Evolutionary conservation across 2,113 vertebrate species (phyloP).

Genomic region (Pithys albifrons): DNA sequence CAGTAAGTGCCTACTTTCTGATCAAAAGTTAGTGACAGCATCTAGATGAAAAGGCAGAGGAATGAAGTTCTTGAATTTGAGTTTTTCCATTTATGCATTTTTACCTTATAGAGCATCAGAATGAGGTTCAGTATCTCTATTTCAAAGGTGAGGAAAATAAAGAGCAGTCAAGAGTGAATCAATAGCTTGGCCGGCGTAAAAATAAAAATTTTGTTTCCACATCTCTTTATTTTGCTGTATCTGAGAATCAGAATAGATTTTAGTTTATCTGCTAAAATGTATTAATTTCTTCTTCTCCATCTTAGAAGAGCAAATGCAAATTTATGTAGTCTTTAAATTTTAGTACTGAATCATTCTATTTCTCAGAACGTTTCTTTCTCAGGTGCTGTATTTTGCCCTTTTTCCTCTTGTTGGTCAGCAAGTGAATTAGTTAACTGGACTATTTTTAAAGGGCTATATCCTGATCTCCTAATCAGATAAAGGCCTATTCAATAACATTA

Average conservation of each 20-base stretch:
- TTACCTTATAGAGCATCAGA: background rate
- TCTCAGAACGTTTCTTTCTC: background rate
- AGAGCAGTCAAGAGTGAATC: background rate
- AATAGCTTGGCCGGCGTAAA: background rate
- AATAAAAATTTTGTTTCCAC: background rate
- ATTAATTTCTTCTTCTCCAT: background rate
- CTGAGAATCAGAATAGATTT: background rate
- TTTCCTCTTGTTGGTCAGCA: background rate
- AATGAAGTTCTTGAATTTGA: background rate
- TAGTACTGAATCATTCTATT: background rate
- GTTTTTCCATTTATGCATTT: background rate
- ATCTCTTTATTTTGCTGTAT: background rate
- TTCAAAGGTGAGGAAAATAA: background rate
- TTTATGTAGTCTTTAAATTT: background rate
- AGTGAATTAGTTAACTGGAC: background rate
- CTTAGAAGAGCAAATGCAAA: background rate
- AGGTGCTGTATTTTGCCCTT: background rate
- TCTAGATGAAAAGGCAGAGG: background rate
- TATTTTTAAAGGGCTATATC: background rate
- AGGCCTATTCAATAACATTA: background rate
- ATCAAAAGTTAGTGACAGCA: background rate
- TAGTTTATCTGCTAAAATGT: background rate
- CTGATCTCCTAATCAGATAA: background rate
- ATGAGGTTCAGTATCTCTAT: background rate
- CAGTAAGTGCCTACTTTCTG: background rate